Evolutionary conservation across 2,797 vertebrate genomes (phyloP), one percentile per base, ranked within the genome.

Genomic region (Petrocephalus schoutedeni): DNA sequence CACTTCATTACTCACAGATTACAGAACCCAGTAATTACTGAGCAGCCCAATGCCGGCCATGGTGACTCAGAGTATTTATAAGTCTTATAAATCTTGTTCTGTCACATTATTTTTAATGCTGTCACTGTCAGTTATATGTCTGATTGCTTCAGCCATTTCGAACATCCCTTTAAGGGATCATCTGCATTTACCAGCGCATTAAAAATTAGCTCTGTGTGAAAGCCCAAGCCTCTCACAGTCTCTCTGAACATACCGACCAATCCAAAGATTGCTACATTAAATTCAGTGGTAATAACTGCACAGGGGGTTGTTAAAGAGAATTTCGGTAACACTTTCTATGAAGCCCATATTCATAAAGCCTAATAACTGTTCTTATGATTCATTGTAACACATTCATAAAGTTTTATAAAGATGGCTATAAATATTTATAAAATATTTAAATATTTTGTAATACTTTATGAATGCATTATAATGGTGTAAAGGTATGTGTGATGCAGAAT

Each of bases 21-120:
- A 45, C 36, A 77, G 32, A 77, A 77, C 36, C 71, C 71, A 77
- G 71, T 77, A 77, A 77, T 77, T 77, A 77, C 71, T 45, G 36
- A 36, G 71, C 71, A 77, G 71, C 7, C 32, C 16, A 8, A 45
- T 77, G 36, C 71, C 36, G 7, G 71, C 71, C 71, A 45, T 6
- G 16, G 71, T n/a, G 28, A 71, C 28, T 71, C 32, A 71, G 32
- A 74, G 28, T 67, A 67, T 67, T 67, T 45, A 19, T 41, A 77
- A 77, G 36, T 77, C 71, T 67, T 67, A 67, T 67, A 77, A 36
- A 77, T 77, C 71, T 77, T 77, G 32, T 77, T 77, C 32, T 16
- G 8, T 19, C 36, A n/a, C 71, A 77, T 41, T 77, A 45, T 77
- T 74, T 36, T 74, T 77, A 77, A 77, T 36, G 36, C 6, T 45